Percentiles rank a stretch among this genome's conserved stretches.
Evolutionary conservation across 2,797 vertebrate species (phyloP).

Genomic region (Propithecus deckenii): DNA sequence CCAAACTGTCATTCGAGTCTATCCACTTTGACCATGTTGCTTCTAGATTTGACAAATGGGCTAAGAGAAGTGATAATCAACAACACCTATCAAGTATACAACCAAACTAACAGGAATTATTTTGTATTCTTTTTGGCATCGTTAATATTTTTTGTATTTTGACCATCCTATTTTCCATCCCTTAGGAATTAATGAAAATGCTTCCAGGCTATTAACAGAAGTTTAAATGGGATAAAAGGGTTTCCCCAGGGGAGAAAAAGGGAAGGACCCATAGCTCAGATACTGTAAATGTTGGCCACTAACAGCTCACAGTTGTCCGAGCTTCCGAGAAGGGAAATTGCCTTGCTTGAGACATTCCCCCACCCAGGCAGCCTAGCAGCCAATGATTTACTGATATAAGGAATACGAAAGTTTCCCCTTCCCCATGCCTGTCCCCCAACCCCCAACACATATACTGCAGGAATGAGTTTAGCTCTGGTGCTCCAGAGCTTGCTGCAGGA

Average conservation of each 20-base stretch:
- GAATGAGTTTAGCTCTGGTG: neutral
- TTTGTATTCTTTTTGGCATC: neutral
- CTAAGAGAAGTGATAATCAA: neutral
- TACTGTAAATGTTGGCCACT: neutral
- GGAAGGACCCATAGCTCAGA: neutral
- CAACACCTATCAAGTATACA: neutral
- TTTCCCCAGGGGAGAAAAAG: neutral
- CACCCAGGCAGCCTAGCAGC: neutral
- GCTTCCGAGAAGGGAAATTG: neutral
- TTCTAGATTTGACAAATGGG: neutral
- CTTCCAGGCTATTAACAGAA: neutral
- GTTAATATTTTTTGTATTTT: neutral
- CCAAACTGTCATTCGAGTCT: neutral
- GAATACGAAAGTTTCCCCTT: neutral
- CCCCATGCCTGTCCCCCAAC: neutral
- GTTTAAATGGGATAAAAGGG: neutral
- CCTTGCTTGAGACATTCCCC: neutral
- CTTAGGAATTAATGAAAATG: slow-evolving; percentile 43
- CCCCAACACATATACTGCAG: neutral
- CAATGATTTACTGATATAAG: neutral
- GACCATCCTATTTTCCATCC: neutral
- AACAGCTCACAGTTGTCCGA: neutral
- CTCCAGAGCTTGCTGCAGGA: neutral
- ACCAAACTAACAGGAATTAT: neutral
- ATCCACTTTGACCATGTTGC: neutral